Evolutionary conservation across 2,888 invertebrate species (phyloP).

Genomic region (Elegia similella): DNA sequence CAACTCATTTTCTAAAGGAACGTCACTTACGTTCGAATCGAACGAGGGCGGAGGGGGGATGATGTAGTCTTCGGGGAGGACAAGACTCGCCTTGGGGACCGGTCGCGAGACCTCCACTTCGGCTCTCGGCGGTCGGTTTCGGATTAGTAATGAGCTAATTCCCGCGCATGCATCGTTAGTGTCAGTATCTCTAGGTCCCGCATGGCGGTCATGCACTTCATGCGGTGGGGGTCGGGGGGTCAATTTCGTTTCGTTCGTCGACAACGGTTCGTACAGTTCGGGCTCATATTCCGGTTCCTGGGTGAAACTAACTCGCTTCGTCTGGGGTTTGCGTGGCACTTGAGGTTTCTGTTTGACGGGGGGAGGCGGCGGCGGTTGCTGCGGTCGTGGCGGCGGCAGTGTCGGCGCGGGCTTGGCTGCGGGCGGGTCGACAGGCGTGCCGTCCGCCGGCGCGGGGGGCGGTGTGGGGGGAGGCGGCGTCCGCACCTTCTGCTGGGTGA

Average conservation of each 20-base stretch:
- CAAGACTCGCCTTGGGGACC: slow-evolving; percentile 52
- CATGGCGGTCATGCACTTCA: slow-evolving; percentile 55
- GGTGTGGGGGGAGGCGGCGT: slow-evolving; percentile 42
- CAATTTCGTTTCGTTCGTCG: slow-evolving; percentile 47
- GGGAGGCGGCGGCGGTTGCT: slow-evolving; percentile 54
- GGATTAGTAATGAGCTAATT: slow-evolving; percentile 68
- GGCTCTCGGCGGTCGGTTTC: slow-evolving; percentile 51
- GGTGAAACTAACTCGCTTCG: slow-evolving; percentile 78
- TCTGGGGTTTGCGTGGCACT: slow-evolving; percentile 74
- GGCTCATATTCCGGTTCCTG: slow-evolving; percentile 53
- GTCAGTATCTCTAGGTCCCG: slow-evolving; percentile 40
- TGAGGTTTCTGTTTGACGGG: slow-evolving; percentile 67
- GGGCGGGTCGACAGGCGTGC: slow-evolving; percentile 46
- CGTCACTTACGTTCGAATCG: slow-evolving; percentile 69
- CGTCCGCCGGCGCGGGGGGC: slow-evolving; percentile 32
- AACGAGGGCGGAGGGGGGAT: slow-evolving; percentile 77
- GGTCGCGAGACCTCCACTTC: slow-evolving; percentile 55
- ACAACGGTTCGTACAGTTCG: slow-evolving; percentile 38
- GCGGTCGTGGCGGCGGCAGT: slow-evolving; percentile 43
- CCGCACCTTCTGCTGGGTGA: slow-evolving; percentile 60
- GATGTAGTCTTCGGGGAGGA: slow-evolving; percentile 70
- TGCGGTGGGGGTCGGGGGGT: slow-evolving; percentile 47
- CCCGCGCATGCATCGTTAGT: slow-evolving; percentile 78
- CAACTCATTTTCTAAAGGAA: slow-evolving; percentile 46
- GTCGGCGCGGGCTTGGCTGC: slow-evolving; percentile 29